Evolutionary conservation across 2,888 invertebrate species (phyloP).

Genomic region (Dascillus cervinus): DNA sequence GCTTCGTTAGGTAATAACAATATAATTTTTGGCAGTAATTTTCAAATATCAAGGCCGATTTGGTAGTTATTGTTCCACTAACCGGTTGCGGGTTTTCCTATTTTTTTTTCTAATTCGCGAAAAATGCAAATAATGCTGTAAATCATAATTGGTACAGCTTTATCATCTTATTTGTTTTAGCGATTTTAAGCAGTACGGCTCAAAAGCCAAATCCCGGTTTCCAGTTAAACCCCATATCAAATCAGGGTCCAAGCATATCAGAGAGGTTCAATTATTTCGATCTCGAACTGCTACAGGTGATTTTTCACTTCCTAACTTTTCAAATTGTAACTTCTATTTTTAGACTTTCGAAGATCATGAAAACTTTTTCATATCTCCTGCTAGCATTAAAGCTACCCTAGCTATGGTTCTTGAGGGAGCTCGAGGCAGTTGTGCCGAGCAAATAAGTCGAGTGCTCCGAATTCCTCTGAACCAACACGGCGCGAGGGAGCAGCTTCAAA

Average conservation of each 20-base stretch:
- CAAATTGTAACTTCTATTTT: conserved; percentile 2
- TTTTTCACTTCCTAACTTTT: neutral
- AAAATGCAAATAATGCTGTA: too few species aligned
- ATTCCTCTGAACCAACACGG: conserved; percentile 38
- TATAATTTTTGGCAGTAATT: conserved; percentile 3
- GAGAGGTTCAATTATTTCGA: conserved; percentile 35
- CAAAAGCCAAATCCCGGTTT: too few species aligned
- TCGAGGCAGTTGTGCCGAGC: conserved; percentile 47
- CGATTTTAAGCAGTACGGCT: too few species aligned
- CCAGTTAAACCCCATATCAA: conserved; percentile 5
- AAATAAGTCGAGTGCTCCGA: conserved; percentile 51
- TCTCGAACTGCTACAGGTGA: conserved; percentile 33
- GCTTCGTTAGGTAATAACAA: conserved; percentile 10
- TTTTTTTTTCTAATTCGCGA: too few species aligned
- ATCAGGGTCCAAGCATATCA: conserved; percentile 5
- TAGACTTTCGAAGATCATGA: conserved; percentile 32
- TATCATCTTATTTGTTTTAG: too few species aligned
- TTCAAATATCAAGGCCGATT: conserved; percentile 9
- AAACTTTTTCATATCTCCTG: conserved; percentile 60
- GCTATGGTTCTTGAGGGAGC: conserved; percentile 59
- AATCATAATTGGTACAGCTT: too few species aligned
- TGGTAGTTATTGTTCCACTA: conserved; percentile 3
- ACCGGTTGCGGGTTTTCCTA: too few species aligned
- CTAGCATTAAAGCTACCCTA: conserved; percentile 55
- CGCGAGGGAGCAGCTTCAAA: conserved; percentile 12